Percentiles rank a stretch among this genome's conserved stretches.
These are phyloP conservation scores for Pecten maximus DNA, from an alignment of 2,888 invertebrate genomes.

Conservation along the genomic window DNA sequence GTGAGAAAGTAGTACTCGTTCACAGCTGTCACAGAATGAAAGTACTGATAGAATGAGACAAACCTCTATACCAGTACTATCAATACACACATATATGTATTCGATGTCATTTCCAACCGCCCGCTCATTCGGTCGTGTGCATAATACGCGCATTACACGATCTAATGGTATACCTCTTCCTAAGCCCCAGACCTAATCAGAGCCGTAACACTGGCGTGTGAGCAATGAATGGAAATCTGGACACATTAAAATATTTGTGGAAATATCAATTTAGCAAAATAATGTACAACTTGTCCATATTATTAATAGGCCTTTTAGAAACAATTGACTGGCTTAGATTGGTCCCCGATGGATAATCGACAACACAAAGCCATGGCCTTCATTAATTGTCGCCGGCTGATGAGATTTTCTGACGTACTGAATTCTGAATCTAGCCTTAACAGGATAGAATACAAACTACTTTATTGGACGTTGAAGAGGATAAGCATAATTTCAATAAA, in stretches of 20 bases:
- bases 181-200: slow-evolving; percentile 3
- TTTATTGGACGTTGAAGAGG: neutral
- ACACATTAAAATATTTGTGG: neutral
- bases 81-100: neutral
- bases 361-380: neutral
- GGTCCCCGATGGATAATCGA: slow-evolving; percentile 12
- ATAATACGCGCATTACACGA: slow-evolving; percentile 13
- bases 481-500: neutral
- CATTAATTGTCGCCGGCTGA: slow-evolving; percentile 22
- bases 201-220: neutral
- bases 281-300: slow-evolving; percentile 4
- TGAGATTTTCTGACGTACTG: slow-evolving; percentile 14
- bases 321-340: neutral
- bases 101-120: slow-evolving; percentile 26
- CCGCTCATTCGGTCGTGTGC: slow-evolving; percentile 29
- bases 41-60: neutral
- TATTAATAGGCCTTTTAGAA: slow-evolving; percentile 35
- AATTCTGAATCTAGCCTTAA: neutral
- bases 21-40: neutral
- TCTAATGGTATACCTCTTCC: neutral
- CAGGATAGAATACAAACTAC: slow-evolving; percentile 6
- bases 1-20: neutral
- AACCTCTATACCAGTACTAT: neutral
- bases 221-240: slow-evolving; percentile 8
- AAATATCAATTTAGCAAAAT: slow-evolving; percentile 24